A percentile compares a stretch with the other conserved stretches of the same genome.
Conservation (phyloP, 2,113 vertebrate species). For the Lophotis ruficrista region DNA sequence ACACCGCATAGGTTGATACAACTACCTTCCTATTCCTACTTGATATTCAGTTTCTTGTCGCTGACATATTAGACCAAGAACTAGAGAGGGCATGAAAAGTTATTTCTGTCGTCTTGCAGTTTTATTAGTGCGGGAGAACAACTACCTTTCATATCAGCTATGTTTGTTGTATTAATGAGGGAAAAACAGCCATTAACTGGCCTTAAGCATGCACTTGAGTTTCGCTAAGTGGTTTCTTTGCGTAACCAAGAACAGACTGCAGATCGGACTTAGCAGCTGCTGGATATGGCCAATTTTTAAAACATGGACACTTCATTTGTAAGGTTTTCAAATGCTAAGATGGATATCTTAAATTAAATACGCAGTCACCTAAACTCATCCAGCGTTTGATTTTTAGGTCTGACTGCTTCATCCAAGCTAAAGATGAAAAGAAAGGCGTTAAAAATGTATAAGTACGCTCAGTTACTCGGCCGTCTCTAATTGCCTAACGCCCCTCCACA, state of each 20-base stretch:
- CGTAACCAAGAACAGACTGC: not conserved
- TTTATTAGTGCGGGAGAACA: not conserved
- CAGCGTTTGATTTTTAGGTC: not conserved
- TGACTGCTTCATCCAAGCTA: not conserved
- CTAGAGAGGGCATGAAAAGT: not conserved
- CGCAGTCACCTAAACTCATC: not conserved
- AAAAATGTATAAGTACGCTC: constrained; percentile 2
- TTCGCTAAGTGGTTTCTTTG: constrained; percentile 44
- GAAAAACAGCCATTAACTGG: constrained; percentile 58
- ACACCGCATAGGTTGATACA: not conserved
- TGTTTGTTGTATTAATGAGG: constrained; percentile 67
- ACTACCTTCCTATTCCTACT: not conserved
- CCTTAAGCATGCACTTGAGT: constrained; percentile 57
- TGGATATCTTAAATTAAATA: constrained; percentile 5
- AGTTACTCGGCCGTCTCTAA: not conserved
- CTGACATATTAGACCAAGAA: not conserved
- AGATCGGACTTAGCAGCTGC: not conserved
- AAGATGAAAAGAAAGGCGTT: not conserved
- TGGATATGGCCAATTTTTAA: not conserved
- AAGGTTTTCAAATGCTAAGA: not conserved
- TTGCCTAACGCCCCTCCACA: not conserved
- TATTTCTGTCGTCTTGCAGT: not conserved
- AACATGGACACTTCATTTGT: not conserved
- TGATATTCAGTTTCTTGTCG: not conserved
- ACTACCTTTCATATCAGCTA: constrained; percentile 17